Base-by-base conservation (phyloP, 2,888 invertebrate genomes). In the Pharmacophagus antenor region DNA sequence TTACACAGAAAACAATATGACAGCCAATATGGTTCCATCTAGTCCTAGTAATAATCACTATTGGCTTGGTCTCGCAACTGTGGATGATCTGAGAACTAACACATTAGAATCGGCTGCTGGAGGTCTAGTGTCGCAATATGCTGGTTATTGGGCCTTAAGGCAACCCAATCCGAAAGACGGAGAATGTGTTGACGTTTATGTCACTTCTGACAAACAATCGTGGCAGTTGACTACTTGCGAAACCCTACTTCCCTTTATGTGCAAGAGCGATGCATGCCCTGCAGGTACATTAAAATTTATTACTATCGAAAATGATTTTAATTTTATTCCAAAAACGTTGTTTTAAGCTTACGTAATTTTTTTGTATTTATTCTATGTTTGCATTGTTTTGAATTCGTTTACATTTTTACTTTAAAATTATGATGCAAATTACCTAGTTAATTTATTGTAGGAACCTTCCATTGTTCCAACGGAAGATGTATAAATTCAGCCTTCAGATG, bases 191-290 rank as follows among this genome's bases (percentile, higher is more conserved):
- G 96, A 96, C 67, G 96, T 95, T 2, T 91, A 91, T 64, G 88
- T 93, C 56, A 92, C 93, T 51, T 93, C 94, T 69, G 94, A 94
- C 61, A 92, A 92, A 64, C 97, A 98, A 85, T 97, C 97, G 61
- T 99, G 99, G 99, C 95, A 96, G 80, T 91, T 99, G 63, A 96
- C 97, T 58, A 97, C 98, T 27, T 99, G 99, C 83, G 98, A 98
- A 91, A 95, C 96, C 57, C 92, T 99, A 54, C 91, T 98, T 71
- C 98, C 98, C 23, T 99, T 99, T 84, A 96, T 98, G 94, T 99
- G 99, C 80, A 94, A 96, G 77, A 93, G 97, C 23, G 93, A 93
- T 67, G 98, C 98, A 54, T 99, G 98, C 84, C 97, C 98, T 56
- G 92, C 94, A 79, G 95, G 95, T 95, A 84, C 84, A 41, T 48